Conservation (phyloP, 2,888 invertebrate genomes). For the Cephalotes varians region DNA sequence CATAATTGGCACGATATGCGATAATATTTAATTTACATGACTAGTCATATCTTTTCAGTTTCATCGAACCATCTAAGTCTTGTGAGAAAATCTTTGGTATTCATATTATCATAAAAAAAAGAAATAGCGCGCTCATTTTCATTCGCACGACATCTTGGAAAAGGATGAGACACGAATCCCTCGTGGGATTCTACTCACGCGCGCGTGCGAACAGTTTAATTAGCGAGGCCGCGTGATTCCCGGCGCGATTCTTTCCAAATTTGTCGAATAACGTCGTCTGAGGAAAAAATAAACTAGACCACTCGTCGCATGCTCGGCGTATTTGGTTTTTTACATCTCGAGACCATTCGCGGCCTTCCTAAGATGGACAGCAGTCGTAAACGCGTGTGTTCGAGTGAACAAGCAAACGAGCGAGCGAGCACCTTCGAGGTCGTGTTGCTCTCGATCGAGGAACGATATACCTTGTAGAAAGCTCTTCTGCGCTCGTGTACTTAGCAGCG, state of each 20-base stretch:
- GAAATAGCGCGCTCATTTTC: no score
- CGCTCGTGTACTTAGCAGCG: slow-evolving; percentile 58
- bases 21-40: neutral
- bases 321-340: slow-evolving; percentile 32
- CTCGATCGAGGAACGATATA: slow-evolving; percentile 56
- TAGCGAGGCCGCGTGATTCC: neutral
- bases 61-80: no score
- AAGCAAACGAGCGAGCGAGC: slow-evolving; percentile 38
- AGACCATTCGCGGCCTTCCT: slow-evolving; percentile 63
- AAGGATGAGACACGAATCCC: neutral
- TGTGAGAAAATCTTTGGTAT: no score
- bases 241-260: neutral
- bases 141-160: neutral
- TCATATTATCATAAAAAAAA: no score
- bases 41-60: neutral
- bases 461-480: slow-evolving; percentile 58
- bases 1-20: slow-evolving; percentile 23
- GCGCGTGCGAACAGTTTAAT: slow-evolving; percentile 4
- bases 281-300: slow-evolving; percentile 43
- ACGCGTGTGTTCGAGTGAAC: slow-evolving; percentile 58
- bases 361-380: slow-evolving; percentile 73
- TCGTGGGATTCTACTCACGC: neutral
- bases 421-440: slow-evolving; percentile 61
- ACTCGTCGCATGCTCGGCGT: neutral
- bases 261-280: neutral